Evolutionary conservation across 37 sponge, comb jelly and placozoan species (phyloP).

Genomic region (Halisarca cf. caerulea): DNA sequence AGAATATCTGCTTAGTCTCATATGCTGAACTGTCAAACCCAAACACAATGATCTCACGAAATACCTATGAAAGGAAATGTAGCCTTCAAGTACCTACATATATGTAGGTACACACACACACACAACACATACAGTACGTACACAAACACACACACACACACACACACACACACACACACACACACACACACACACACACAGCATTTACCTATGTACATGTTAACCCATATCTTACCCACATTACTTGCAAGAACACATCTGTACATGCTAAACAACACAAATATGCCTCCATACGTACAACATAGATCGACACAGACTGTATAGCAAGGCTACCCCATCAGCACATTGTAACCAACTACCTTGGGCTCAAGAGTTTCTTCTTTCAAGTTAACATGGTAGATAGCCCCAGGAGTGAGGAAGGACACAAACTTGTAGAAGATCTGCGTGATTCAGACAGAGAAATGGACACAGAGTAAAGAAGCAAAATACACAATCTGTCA

Average conservation of each 20-base stretch:
- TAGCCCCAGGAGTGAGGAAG: slow-evolving; percentile 92
- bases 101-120: no score
- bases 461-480: no score
- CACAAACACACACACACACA: not conserved
- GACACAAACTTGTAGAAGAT: slow-evolving; percentile 92
- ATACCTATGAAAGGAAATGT: slow-evolving; percentile 42
- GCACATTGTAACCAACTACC: no score
- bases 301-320: no score
- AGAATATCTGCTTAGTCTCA: slow-evolving; percentile 88
- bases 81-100: no score
- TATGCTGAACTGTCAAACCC: slow-evolving; percentile 80
- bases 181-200: not conserved
- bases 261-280: no score
- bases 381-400: slow-evolving; percentile 81
- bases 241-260: no score
- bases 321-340: no score
- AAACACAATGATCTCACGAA: slow-evolving; percentile 78
- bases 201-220: not conserved
- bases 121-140: not conserved
- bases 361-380: slow-evolving; percentile 34
- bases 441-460: not conserved
- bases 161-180: no score
- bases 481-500: no score
- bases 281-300: no score
- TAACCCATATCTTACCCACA: not conserved